phyloP scores from a whole-genome alignment of 1,140 invertebrate genomes.

The Acarapis woodi region DNA sequence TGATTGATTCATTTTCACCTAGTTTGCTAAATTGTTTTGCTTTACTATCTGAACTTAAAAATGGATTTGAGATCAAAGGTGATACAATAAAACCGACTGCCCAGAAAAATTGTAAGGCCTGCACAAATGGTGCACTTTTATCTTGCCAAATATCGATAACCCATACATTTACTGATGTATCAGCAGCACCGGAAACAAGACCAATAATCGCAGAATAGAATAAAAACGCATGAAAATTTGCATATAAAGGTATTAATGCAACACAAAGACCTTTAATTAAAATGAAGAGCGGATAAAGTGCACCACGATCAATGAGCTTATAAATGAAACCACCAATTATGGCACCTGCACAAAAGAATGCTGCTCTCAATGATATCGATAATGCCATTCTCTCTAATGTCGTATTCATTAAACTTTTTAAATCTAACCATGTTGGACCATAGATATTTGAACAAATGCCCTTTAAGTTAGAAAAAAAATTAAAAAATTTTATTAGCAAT shows the following conservation, averaged over 20 bases:
- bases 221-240: slow-evolving; percentile 1
- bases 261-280: neutral
- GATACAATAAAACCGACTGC: slow-evolving; percentile 6
- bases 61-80: slow-evolving; percentile 3
- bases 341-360: slow-evolving; percentile 4
- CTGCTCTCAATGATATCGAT: neutral
- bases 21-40: neutral
- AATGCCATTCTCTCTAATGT: slow-evolving; percentile 1
- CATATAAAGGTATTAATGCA: neutral
- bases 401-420: neutral
- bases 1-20: neutral
- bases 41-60: neutral
- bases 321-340: neutral
- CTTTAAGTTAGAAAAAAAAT: no score
- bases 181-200: neutral
- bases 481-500: no score
- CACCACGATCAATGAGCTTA: neutral
- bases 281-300: neutral
- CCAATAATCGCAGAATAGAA: neutral
- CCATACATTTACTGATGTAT: slow-evolving; percentile 2
- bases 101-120: slow-evolving; percentile 7
- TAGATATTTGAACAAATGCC: slow-evolving; percentile 2
- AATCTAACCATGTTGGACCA: slow-evolving; percentile 6
- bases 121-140: slow-evolving; percentile 4
- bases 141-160: slow-evolving; percentile 6